Evolutionary conservation across 2,113 vertebrate genomes (phyloP), one percentile per base, ranked within the genome.

Genomic region (Solea senegalensis): DNA sequence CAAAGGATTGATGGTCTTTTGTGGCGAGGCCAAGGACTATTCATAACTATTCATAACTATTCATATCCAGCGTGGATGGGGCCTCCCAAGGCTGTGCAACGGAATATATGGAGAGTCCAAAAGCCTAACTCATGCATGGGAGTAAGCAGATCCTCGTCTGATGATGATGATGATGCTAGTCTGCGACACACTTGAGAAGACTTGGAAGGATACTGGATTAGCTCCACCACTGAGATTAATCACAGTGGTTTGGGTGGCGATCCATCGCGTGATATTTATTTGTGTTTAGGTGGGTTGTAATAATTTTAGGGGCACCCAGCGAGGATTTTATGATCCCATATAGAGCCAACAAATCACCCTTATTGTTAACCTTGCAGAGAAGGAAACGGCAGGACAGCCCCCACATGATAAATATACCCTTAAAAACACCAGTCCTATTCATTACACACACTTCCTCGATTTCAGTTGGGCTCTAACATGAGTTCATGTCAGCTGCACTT

Each of bases 11-110:
- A 88, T 78, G 69, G 74, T 78, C 72, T 69, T 82, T 84, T 76
- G 72, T 81, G 74, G 80, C 9, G 41, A 82, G 65, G 83, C 76
- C 78, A 88, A 87, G 81, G 80, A 72, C 81, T 64, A 63, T 87
- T 88, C 70, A 74, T 84, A 85, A 89, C 73, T 78, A 86, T 85
- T 89, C 76, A 86, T 82, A 83, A 89, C 73, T 78, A 86, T 85
- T 89, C 76, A 86, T 82, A 83, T 77, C 48, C 53, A 54, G 65
- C 11, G 13, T 28, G 70, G 73, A 73, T 70, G 43, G 52, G 40
- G 59, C 77, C 67, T 67, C 75, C 67, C 65, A 72, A 84, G 82
- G 78, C 74, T 82, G 46, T 3, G 13, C 15, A 46, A 56, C 59
- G 67, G 59, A 78, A 87, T 66, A 84, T 65, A 78, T 40, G 2